Percentiles rank a stretch among this genome's conserved stretches.
Evolutionary conservation across 2,888 invertebrate genomes (phyloP).

Genomic region (Mesoligia furuncula): DNA sequence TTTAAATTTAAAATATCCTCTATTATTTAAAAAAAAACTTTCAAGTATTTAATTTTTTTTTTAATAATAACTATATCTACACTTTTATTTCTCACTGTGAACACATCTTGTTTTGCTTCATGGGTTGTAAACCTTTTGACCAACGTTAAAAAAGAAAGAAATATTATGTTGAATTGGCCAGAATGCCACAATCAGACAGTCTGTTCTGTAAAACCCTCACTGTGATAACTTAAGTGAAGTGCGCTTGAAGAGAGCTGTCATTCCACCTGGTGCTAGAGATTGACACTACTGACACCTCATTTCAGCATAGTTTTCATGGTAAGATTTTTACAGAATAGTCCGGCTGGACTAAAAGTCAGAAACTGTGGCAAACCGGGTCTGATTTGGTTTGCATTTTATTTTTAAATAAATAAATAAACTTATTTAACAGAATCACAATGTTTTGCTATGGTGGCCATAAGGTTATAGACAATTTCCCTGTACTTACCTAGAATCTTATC

Average conservation of each 20-base stretch:
- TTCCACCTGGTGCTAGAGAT: not conserved
- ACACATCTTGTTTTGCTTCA: not conserved
- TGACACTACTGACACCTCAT: not conserved
- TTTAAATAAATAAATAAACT: not conserved
- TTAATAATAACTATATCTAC: not conserved
- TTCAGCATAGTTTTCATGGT: not conserved
- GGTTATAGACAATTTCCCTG: not conserved
- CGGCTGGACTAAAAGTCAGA: not conserved
- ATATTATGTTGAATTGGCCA: not conserved
- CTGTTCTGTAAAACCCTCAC: not conserved
- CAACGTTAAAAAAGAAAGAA: not conserved
- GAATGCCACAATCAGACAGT: not conserved
- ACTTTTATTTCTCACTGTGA: not conserved
- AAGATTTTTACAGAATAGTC: not conserved
- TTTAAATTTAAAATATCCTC: not conserved
- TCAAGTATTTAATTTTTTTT: not conserved
- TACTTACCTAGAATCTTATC: conserved; percentile 13
- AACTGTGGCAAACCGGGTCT: not conserved
- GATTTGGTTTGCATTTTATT: not conserved
- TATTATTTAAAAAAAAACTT: not conserved
- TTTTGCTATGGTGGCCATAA: not conserved
- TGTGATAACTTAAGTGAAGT: not conserved
- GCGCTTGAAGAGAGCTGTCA: not conserved
- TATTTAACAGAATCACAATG: not conserved
- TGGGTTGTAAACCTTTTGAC: not conserved